These are phyloP conservation scores for Idaea aversata DNA, from an alignment of 2,888 invertebrate species.

Conservation along the genomic window DNA sequence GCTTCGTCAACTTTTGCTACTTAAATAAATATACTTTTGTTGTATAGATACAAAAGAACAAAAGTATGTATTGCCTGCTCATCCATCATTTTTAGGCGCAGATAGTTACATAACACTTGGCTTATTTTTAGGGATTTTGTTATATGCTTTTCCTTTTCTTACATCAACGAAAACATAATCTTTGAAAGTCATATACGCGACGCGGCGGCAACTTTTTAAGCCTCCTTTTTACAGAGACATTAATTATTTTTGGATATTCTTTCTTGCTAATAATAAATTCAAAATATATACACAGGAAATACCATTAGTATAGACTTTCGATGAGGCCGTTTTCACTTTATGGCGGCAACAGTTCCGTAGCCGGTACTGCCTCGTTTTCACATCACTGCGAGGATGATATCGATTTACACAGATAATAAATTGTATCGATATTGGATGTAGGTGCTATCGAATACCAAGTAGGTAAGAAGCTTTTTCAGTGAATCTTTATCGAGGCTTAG, in stretches of 20 bases:
- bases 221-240: background rate
- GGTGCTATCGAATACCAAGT: constrained; percentile 25
- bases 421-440: constrained; percentile 29
- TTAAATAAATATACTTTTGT: background rate
- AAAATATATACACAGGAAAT: constrained; percentile 42
- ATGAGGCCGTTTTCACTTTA: constrained; percentile 46
- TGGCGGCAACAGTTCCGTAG: constrained; percentile 38
- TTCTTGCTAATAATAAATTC: constrained; percentile 36
- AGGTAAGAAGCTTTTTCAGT: background rate
- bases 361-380: constrained; percentile 42
- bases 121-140: too few species aligned
- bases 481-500: constrained; percentile 3
- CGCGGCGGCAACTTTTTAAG: too few species aligned
- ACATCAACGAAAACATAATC: too few species aligned
- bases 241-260: constrained; percentile 13
- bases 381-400: constrained; percentile 32
- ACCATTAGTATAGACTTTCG: constrained; percentile 32
- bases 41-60: background rate
- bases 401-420: constrained; percentile 34
- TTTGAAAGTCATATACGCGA: too few species aligned
- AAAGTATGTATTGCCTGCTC: background rate
- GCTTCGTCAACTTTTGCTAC: background rate
- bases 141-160: too few species aligned
- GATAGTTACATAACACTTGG: too few species aligned
- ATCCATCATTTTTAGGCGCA: background rate